Evolutionary conservation across 2,113 vertebrate genomes (phyloP).

Genomic region (Cyprinus carpio): DNA sequence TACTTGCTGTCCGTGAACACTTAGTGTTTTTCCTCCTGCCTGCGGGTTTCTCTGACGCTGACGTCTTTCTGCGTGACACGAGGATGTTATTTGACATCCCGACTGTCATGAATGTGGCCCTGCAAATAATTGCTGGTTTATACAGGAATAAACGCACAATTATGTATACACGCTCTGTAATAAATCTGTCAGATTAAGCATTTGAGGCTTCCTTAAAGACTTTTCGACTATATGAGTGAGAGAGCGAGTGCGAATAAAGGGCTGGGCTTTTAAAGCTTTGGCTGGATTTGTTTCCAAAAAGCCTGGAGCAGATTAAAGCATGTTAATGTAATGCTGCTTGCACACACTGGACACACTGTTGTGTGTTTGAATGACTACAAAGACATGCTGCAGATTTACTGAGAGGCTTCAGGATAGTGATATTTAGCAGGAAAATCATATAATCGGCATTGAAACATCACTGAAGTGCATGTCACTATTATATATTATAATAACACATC

Average conservation of each 20-base stretch:
- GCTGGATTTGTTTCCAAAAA: conserved; percentile 76
- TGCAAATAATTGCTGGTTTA: not conserved
- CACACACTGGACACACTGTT: conserved; percentile 59
- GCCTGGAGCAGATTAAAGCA: conserved; percentile 72
- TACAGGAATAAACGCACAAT: conserved; percentile 2
- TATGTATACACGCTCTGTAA: conserved; percentile 1
- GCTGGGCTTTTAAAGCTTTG: conserved; percentile 74
- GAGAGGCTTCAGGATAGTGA: not conserved
- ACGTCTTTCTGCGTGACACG: not conserved
- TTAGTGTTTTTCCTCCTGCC: not conserved
- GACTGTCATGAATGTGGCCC: not conserved
- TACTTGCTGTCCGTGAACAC: not conserved
- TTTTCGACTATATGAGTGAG: not conserved
- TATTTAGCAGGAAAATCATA: too few species aligned
- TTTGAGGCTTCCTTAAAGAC: conserved; percentile 4
- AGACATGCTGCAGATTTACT: conserved; percentile 4
- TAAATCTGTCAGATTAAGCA: conserved; percentile 1
- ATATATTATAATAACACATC: not conserved
- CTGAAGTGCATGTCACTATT: not conserved
- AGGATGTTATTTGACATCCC: not conserved
- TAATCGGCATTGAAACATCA: not conserved
- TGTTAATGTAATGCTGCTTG: conserved; percentile 72
- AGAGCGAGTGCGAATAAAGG: conserved; percentile 65
- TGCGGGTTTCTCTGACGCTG: not conserved
- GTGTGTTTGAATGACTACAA: conserved; percentile 1